phyloP scores from a whole-genome alignment of 1,140 invertebrate genomes.

The Ephestia elutella region DNA sequence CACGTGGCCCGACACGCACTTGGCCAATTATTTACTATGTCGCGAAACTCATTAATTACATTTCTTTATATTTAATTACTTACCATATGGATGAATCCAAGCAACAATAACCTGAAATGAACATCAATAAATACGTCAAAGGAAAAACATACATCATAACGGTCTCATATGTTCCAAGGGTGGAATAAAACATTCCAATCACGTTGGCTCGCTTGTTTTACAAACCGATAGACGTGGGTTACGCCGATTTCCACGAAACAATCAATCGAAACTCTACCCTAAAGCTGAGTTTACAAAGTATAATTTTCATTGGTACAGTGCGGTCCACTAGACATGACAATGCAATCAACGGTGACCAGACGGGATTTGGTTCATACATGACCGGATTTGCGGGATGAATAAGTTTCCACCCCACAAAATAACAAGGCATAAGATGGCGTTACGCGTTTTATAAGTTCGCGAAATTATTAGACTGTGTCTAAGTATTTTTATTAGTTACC shows the following conservation, averaged over 20 bases:
- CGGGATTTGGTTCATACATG: constrained; percentile 73
- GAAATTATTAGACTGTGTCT: constrained; percentile 35
- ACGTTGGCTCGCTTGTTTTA: constrained; percentile 70
- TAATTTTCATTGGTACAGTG: background rate
- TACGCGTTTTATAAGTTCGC: constrained; percentile 65
- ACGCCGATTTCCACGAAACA: constrained; percentile 23
- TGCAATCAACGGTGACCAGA: constrained; percentile 73
- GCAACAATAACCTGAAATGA: background rate
- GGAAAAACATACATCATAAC: constrained; percentile 67
- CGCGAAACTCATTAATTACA: too few species aligned
- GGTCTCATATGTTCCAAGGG: constrained; percentile 68
- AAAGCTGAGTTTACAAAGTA: background rate
- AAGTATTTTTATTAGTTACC: too few species aligned
- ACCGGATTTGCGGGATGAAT: constrained; percentile 72
- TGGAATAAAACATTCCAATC: constrained; percentile 71
- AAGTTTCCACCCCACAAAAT: constrained; percentile 72
- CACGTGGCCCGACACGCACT: too few species aligned
- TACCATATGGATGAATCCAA: too few species aligned
- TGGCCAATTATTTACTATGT: too few species aligned
- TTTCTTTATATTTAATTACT: too few species aligned
- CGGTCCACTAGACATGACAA: constrained; percentile 66
- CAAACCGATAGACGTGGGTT: constrained; percentile 66
- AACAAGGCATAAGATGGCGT: constrained; percentile 65
- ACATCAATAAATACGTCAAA: constrained; percentile 51
- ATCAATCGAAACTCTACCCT: constrained; percentile 12